Percentiles rank a stretch among this genome's conserved stretches.
phyloP scores from a whole-genome alignment of 2,888 invertebrate species.

The Amphipoea lucens region DNA sequence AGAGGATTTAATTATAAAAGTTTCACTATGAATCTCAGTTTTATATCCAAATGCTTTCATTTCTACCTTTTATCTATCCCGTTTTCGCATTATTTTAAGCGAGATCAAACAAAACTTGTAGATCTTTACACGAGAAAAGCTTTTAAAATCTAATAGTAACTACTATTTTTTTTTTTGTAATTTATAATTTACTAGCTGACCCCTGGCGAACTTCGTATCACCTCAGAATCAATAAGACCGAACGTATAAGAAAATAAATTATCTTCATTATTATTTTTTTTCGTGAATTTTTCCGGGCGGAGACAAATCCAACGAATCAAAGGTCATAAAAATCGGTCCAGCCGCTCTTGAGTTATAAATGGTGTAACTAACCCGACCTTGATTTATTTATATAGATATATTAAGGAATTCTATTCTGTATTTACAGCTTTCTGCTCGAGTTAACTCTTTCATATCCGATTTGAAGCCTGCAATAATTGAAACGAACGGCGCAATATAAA shows the following conservation, averaged over 20 bases:
- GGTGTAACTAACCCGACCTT: too few species aligned
- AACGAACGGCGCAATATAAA: constrained; percentile 33
- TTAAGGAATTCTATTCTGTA: constrained; percentile 2
- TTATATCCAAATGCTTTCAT: constrained; percentile 33
- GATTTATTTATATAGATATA: too few species aligned
- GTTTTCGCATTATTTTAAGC: constrained; percentile 18
- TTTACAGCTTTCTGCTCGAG: constrained; percentile 8
- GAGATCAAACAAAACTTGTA: constrained; percentile 12
- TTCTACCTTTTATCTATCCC: constrained; percentile 13
- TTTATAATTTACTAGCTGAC: neutral
- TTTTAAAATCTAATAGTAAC: neutral
- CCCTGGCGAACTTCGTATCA: too few species aligned
- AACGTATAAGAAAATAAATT: too few species aligned
- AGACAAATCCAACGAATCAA: too few species aligned
- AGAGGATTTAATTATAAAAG: constrained; percentile 49
- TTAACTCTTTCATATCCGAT: constrained; percentile 39
- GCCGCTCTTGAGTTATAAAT: too few species aligned
- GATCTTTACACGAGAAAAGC: constrained; percentile 2
- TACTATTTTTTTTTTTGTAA: neutral
- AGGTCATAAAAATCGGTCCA: too few species aligned
- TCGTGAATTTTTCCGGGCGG: too few species aligned
- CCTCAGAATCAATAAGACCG: too few species aligned
- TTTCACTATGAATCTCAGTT: constrained; percentile 45
- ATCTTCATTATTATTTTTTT: too few species aligned
- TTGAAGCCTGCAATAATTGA: constrained; percentile 30